Evolutionary conservation across 2,113 vertebrate species (phyloP).

Genomic region (Cygnus buccinator): DNA sequence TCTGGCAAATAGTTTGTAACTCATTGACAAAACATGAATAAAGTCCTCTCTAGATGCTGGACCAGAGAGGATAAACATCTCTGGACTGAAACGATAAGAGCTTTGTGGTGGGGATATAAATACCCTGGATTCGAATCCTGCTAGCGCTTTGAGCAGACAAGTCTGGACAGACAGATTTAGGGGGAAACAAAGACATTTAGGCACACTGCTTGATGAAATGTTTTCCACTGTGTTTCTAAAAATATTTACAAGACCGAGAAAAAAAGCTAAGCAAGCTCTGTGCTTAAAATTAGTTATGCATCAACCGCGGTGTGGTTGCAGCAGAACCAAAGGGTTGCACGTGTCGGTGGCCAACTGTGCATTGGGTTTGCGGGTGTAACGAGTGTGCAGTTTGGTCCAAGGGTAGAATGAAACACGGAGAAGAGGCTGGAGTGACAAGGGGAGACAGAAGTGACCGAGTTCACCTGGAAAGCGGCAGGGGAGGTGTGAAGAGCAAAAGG

Average conservation of each 20-base stretch:
- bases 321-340: neutral
- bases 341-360: neutral
- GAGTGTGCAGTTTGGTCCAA: neutral
- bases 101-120: neutral
- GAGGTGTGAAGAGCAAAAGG: neutral
- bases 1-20: slow-evolving; percentile 28
- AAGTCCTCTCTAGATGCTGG: neutral
- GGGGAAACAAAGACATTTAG: rapidly evolving
- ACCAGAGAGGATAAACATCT: neutral
- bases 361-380: neutral
- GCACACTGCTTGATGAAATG: neutral
- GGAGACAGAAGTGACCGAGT: neutral
- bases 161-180: neutral
- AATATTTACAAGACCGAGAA: neutral
- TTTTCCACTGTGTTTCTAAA: neutral
- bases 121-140: neutral
- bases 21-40: slow-evolving; percentile 7
- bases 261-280: neutral
- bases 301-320: neutral
- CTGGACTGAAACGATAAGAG: neutral
- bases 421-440: rapidly evolving
- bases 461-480: neutral
- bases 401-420: rapidly evolving
- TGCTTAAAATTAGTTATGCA: neutral
- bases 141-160: neutral